These are phyloP conservation scores for Hedya salicella DNA, from an alignment of 2,888 invertebrate genomes.

Conservation along the genomic window DNA sequence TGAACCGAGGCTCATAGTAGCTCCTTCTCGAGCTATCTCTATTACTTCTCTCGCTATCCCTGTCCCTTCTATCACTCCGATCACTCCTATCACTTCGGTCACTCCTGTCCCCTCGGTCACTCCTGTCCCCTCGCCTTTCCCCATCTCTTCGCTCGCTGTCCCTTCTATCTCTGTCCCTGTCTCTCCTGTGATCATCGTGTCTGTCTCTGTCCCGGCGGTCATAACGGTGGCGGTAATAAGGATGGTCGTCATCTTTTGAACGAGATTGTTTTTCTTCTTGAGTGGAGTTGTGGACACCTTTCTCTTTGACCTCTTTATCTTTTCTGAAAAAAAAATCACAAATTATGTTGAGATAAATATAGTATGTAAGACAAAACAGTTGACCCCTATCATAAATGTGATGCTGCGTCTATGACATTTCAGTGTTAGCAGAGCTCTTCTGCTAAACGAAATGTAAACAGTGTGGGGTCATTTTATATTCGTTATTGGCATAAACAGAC, in stretches of 20 bases:
- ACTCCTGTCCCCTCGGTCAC: conserved; percentile 52
- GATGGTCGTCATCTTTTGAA: conserved; percentile 71
- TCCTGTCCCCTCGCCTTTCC: conserved; percentile 56
- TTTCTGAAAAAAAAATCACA: conserved; percentile 65
- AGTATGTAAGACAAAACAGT: no score
- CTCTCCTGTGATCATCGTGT: conserved; percentile 54
- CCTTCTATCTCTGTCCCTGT: conserved; percentile 55
- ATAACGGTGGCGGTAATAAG: conserved; percentile 66
- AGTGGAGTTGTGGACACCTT: conserved; percentile 89
- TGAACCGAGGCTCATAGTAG: conserved; percentile 87
- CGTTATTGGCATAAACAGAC: no score
- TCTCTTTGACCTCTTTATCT: conserved; percentile 85
- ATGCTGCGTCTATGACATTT: no score
- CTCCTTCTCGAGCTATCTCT: conserved; percentile 79
- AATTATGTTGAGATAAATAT: no score
- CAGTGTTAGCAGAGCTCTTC: no score
- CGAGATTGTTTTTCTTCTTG: conserved; percentile 81
- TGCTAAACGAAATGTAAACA: no score
- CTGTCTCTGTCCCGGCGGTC: conserved; percentile 62
- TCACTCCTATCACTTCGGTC: conserved; percentile 56
- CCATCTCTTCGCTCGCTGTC: conserved; percentile 59
- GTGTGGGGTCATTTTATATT: no score
- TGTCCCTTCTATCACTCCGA: conserved; percentile 63
- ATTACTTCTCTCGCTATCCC: conserved; percentile 57
- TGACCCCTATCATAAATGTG: no score